phyloP scores from a whole-genome alignment of 2,797 vertebrate species.

The Denticeps clupeoides region DNA sequence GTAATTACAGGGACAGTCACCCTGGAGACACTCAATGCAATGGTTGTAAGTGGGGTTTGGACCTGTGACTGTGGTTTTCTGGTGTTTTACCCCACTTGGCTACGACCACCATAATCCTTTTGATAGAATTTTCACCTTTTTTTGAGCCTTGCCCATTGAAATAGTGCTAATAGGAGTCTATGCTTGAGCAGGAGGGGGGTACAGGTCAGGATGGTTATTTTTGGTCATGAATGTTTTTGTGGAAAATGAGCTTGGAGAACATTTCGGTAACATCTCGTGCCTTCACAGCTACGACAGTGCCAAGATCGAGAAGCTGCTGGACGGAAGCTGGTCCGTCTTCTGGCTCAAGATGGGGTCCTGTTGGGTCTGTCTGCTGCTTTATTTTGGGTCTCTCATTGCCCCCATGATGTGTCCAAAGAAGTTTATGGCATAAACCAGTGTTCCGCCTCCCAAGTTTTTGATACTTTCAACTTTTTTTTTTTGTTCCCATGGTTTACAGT shows the following conservation, averaged over 20 bases:
- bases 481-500: constrained; percentile 2
- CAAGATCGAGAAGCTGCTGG: constrained; percentile 81
- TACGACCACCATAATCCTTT: too few species aligned
- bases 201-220: too few species aligned
- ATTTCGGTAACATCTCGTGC: constrained; percentile 4
- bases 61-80: too few species aligned
- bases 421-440: constrained; percentile 65
- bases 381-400: constrained; percentile 76
- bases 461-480: constrained; percentile 9
- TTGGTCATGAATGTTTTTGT: background rate
- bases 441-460: constrained; percentile 8
- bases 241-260: too few species aligned
- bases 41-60: too few species aligned
- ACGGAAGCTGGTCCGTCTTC: constrained; percentile 83
- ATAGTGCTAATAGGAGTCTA: too few species aligned
- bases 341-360: constrained; percentile 96
- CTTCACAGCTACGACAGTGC: constrained; percentile 70
- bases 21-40: too few species aligned
- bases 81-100: too few species aligned
- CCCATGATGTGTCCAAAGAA: constrained; percentile 81
- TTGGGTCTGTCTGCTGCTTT: constrained; percentile 83
- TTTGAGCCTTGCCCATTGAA: too few species aligned
- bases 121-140: too few species aligned
- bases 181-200: too few species aligned
- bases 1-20: too few species aligned